A percentile compares a stretch with the other conserved stretches of the same genome.
Evolutionary conservation across 2,113 vertebrate species (phyloP).

Genomic region (Hymenochirus boettgeri): DNA sequence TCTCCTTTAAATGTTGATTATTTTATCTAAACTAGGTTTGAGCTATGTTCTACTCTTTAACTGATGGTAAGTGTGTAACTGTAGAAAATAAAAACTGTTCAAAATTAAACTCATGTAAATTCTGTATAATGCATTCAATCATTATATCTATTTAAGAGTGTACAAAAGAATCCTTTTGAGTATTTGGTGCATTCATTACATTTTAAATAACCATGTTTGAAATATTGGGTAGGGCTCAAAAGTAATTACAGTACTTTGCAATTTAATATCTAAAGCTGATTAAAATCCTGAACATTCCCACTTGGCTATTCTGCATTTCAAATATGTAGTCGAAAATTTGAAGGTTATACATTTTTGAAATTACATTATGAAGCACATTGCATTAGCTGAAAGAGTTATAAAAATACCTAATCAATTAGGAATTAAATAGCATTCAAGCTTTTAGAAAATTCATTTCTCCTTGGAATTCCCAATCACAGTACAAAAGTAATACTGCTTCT

Average conservation of each 20-base stretch:
- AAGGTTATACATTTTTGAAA: slow-evolving; percentile 41
- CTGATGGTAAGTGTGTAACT: slow-evolving; percentile 27
- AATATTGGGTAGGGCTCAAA: slow-evolving; percentile 34
- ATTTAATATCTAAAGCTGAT: slow-evolving; percentile 51
- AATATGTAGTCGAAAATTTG: slow-evolving; percentile 39
- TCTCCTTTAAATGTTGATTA: too few relatives aligned
- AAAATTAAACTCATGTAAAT: slow-evolving; percentile 28
- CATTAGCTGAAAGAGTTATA: slow-evolving; percentile 38
- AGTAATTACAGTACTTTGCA: slow-evolving; percentile 37
- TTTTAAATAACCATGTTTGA: slow-evolving; percentile 35
- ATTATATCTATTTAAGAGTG: slow-evolving; percentile 38
- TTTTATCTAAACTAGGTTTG: neutral
- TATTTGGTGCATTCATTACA: slow-evolving; percentile 38
- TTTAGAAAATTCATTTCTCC: slow-evolving; percentile 27
- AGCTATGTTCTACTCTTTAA: slow-evolving; percentile 6
- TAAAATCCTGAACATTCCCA: slow-evolving; percentile 47
- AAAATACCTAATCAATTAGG: slow-evolving; percentile 40
- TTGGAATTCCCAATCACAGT: slow-evolving; percentile 11
- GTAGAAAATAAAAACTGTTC: slow-evolving; percentile 29
- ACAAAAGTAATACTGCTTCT: slow-evolving; percentile 17
- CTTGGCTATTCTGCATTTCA: slow-evolving; percentile 40
- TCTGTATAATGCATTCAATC: slow-evolving; percentile 37
- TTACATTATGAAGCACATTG: slow-evolving; percentile 23
- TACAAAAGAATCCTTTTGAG: slow-evolving; percentile 40
- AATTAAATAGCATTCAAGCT: slow-evolving; percentile 36